Conservation (phyloP, 2,888 invertebrate species). For the Pollenia amentaria region DNA sequence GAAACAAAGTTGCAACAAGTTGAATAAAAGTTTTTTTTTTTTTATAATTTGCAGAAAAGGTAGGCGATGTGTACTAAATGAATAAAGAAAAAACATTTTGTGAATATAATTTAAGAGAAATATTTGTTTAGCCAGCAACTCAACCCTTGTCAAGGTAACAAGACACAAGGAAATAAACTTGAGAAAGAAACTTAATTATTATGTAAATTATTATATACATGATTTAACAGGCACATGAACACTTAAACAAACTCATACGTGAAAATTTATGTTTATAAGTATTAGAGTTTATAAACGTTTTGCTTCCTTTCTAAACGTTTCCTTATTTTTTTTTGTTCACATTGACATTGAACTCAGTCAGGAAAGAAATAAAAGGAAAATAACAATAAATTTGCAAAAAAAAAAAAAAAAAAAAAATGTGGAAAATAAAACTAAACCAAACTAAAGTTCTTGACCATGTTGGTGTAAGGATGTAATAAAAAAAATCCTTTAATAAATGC, state of each 20-base stretch:
- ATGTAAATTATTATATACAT: conserved; percentile 59
- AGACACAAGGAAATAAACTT: not conserved
- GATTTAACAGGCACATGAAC: conserved; percentile 31
- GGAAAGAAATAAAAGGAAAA: not conserved
- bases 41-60: not conserved
- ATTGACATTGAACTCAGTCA: conserved; percentile 62
- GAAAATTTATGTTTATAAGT: conserved; percentile 7
- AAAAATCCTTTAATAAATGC: conserved; percentile 9
- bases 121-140: conserved; percentile 29
- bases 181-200: conserved; percentile 28
- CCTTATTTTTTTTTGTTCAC: conserved; percentile 10
- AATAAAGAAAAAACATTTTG: not conserved
- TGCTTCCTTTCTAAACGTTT: conserved; percentile 17
- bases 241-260: not conserved
- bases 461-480: not conserved
- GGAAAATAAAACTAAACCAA: not conserved
- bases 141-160: conserved; percentile 32
- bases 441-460: conserved; percentile 47
- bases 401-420: conserved; percentile 11
- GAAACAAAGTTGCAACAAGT: conserved; percentile 59
- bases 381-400: conserved; percentile 7
- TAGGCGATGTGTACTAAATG: not conserved
- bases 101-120: conserved; percentile 36
- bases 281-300: conserved; percentile 32
- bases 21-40: not conserved